Conservation (phyloP, 2,797 vertebrate species). For the Vultur gryphus region DNA sequence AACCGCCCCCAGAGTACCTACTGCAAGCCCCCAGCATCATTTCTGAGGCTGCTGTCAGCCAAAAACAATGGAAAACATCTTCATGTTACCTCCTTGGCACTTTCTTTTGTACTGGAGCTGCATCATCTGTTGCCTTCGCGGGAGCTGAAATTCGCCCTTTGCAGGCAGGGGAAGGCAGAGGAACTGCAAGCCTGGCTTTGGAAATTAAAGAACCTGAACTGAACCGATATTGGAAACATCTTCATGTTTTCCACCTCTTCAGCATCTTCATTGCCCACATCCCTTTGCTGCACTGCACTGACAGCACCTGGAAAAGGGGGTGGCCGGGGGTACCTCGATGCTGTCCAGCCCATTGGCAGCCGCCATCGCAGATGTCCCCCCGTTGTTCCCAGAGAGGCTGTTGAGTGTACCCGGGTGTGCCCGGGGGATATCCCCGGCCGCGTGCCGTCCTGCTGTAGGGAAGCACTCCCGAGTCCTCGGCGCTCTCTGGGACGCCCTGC, state of each 20-base stretch:
- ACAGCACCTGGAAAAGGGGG: not conserved
- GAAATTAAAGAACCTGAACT: not conserved
- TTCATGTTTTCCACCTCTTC: not conserved
- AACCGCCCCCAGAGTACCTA: not conserved
- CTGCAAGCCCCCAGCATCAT: not conserved
- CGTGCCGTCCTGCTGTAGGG: fast-evolving
- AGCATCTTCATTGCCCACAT: fast-evolving
- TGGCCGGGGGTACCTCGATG: fast-evolving
- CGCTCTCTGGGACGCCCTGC: not conserved
- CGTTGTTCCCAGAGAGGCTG: fast-evolving
- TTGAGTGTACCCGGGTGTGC: not conserved
- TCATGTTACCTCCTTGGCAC: fast-evolving
- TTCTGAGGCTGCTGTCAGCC: no score
- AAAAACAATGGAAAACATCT: fast-evolving
- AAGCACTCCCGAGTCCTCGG: not conserved
- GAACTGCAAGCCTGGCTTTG: not conserved
- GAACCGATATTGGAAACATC: fast-evolving
- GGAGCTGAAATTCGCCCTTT: not conserved
- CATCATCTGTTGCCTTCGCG: fast-evolving
- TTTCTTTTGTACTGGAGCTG: not conserved
- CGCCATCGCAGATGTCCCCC: not conserved
- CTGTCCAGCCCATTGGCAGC: not conserved
- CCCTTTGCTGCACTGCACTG: fast-evolving
- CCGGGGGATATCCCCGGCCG: fast-evolving
- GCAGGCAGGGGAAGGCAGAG: not conserved